Base-by-base conservation (phyloP, 2,888 invertebrate species). In the Gymnosoma rotundatum region DNA sequence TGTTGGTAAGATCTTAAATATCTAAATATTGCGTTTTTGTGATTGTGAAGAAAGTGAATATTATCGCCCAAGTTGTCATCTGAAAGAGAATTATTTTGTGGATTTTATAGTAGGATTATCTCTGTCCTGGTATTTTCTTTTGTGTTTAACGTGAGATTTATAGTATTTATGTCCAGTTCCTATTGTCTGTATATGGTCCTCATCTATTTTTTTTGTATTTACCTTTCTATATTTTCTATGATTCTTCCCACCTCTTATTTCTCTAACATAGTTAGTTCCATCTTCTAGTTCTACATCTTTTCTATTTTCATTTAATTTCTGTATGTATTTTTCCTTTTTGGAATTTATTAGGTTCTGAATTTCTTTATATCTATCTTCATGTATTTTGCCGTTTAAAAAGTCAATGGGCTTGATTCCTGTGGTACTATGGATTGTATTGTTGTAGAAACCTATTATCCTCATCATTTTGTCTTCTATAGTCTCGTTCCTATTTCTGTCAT, bases 381-480 rank as follows among this genome's bases (percentile, higher is more conserved):
- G 48, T 16, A 86, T 83, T 66, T 78, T 83, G 16, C 86, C 84
- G 16, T 80, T 83, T 7, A 80, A 6, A 67, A 87, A 87, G n/a
- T 87, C 86, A 9, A 86, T 86, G 12, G 84, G 86, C 69, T 84
- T 83, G 45, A 25, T 72, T 18, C 82, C 78, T 10, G 85, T 85
- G 4, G 82, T 87, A 10, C 61, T 75, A 38, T 87, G 85, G 4
- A 85, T 85, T 14, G 85, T 83, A 25, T 84, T 86, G 25, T 87
- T 87, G 16, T 86, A 86, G 36, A 83, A 86, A 20, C 60, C 61
- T 74, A 83, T 79, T 38, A 83, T 86, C 48, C 75, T 81, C 4
- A 63, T 32, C 10, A 87, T 83, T 72, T 86, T 87, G 2, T 87
- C 83, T 76, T 87, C 86, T 6, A 86, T 64, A 10, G 87, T 73